phyloP scores from a whole-genome alignment of 2,797 vertebrate species.

The Microctenopoma stevenorrisi region DNA sequence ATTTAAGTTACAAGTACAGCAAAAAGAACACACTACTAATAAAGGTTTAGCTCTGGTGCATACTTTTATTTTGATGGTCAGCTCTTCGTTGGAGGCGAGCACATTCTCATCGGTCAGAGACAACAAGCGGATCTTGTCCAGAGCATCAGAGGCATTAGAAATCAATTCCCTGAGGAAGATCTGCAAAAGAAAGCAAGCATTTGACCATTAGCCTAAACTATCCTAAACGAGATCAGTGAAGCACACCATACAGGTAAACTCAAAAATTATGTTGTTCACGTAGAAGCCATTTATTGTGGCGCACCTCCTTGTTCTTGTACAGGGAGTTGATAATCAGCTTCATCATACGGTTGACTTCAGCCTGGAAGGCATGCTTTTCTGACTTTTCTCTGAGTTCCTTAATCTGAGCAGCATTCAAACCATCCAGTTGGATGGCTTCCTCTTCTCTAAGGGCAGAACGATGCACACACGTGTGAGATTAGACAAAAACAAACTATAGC shows the following conservation, averaged over 20 bases:
- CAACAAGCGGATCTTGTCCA: constrained; percentile 96
- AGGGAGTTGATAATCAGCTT: constrained; percentile 99
- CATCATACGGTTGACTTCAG: constrained; percentile 99
- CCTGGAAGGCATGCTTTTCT: constrained; percentile 96
- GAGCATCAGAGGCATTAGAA: constrained; percentile 97
- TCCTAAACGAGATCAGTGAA: neutral
- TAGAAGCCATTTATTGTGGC: constrained; percentile 14
- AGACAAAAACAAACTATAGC: constrained; percentile 12
- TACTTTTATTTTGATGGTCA: constrained; percentile 98
- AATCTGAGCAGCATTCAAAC: constrained; percentile 96
- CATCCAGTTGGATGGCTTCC: constrained; percentile 96
- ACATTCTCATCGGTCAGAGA: constrained; percentile 93
- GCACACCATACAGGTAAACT: neutral
- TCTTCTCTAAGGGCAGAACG: constrained; percentile 88
- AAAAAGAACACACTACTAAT: neutral
- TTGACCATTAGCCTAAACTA: neutral
- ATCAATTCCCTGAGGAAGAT: constrained; percentile 99
- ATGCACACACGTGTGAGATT: constrained; percentile 27
- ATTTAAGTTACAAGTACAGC: constrained; percentile 1
- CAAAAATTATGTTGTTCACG: neutral
- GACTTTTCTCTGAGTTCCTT: constrained; percentile 97
- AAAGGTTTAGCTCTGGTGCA: neutral
- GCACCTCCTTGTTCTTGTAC: constrained; percentile 99
- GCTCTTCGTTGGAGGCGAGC: constrained; percentile 91
- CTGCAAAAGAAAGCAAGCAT: constrained; percentile 71